phyloP scores from a whole-genome alignment of 2,797 vertebrate genomes.

The Sternarchorhynchus goeldii region DNA sequence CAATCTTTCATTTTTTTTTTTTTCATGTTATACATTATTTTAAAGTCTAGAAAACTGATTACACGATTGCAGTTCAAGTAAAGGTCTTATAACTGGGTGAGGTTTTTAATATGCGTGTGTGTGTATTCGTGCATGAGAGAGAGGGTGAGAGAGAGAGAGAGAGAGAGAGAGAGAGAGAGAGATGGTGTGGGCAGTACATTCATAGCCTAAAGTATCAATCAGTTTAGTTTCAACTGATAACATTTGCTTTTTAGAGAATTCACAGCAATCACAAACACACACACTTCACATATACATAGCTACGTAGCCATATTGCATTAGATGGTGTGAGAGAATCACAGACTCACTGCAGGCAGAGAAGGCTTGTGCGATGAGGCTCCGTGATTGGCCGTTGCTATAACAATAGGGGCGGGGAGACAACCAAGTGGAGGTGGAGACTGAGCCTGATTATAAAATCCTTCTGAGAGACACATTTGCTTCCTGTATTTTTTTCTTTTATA shows the following conservation, averaged over 20 bases:
- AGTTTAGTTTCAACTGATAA: conserved; percentile 18
- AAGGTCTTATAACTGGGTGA: background rate
- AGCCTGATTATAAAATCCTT: conserved; percentile 72
- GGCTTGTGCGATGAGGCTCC: conserved; percentile 53
- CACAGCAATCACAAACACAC: conserved; percentile 11
- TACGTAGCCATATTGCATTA: conserved; percentile 55
- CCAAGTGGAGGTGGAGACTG: conserved; percentile 68
- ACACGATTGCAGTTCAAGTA: background rate
- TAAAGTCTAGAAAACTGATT: conserved; percentile 1
- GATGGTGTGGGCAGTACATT: conserved; percentile 3
- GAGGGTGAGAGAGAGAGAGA: background rate
- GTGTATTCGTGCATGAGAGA: background rate
- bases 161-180: conserved; percentile 5
- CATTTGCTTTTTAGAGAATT: conserved; percentile 46
- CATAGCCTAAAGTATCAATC: conserved; percentile 2
- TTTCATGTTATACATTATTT: background rate
- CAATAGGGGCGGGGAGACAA: conserved; percentile 70
- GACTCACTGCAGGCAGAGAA: conserved; percentile 61
- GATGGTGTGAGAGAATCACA: conserved; percentile 63
- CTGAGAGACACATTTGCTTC: conserved; percentile 67
- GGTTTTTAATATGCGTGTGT: background rate
- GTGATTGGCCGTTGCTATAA: conserved; percentile 75
- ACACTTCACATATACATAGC: conserved; percentile 46
- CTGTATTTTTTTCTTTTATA: conserved; percentile 54
- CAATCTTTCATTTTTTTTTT: background rate